Evolutionary conservation across 1,140 invertebrate genomes (phyloP).

Genomic region (Dinoponera quadriceps): DNA sequence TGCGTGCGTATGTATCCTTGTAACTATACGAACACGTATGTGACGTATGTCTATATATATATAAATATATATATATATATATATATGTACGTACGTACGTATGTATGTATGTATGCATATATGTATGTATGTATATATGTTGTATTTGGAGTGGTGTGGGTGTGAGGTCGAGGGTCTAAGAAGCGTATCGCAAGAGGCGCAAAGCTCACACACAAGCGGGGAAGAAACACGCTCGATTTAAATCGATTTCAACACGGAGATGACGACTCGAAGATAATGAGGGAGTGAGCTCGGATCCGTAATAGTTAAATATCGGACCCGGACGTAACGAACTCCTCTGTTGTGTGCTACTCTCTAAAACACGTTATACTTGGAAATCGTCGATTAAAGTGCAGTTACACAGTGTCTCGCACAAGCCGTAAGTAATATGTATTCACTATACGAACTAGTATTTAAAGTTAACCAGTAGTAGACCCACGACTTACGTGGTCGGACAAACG

Average conservation of each 20-base stretch:
- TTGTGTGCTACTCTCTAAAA: constrained; percentile 47
- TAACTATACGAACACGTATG: constrained; percentile 24
- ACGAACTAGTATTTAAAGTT: constrained; percentile 42
- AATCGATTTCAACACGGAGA: constrained; percentile 33
- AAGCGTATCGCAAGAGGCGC: constrained; percentile 73
- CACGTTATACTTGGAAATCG: constrained; percentile 50
- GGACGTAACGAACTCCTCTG: constrained; percentile 41
- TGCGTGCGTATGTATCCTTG: constrained; percentile 22
- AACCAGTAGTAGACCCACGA: constrained; percentile 26
- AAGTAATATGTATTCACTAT: constrained; percentile 38
- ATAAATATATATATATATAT: not conserved
- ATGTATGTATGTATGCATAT: constrained; percentile 6
- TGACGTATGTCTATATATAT: not conserved
- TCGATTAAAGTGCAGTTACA: constrained; percentile 49
- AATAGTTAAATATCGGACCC: constrained; percentile 37
- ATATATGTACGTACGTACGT: constrained; percentile 9
- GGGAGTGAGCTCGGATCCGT: constrained; percentile 3
- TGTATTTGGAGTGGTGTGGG: not conserved
- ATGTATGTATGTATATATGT: not conserved
- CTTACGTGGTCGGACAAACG: constrained; percentile 57
- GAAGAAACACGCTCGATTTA: constrained; percentile 43
- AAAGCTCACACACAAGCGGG: constrained; percentile 75
- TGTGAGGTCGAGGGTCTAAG: constrained; percentile 31
- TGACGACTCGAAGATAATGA: constrained; percentile 35
- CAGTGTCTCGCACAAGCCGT: constrained; percentile 42